Percentiles rank a stretch among this genome's conserved stretches.
These are phyloP conservation scores for Dreissena polymorpha DNA, from an alignment of 1,140 invertebrate species.

Conservation along the genomic window DNA sequence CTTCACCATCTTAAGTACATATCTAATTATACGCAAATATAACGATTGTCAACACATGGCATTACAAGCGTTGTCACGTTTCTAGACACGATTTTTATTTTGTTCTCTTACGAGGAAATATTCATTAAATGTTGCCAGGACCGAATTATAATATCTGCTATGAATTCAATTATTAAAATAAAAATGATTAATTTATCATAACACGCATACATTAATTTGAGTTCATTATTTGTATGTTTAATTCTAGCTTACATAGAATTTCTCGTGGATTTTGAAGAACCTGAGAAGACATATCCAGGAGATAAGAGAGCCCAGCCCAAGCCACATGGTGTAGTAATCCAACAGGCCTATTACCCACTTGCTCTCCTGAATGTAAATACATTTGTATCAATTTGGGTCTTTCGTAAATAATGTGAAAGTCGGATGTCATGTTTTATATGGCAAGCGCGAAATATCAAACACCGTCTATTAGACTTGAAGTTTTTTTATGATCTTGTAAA, in stretches of 20 bases:
- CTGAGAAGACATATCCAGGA: constrained; percentile 25
- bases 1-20: too few relatives aligned
- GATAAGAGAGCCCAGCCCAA: constrained; percentile 24
- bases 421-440: background rate
- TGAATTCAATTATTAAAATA: background rate
- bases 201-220: background rate
- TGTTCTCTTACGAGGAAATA: background rate
- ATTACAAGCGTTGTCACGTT: too few relatives aligned
- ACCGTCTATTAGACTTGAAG: too few relatives aligned
- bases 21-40: too few relatives aligned
- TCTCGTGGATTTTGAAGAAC: constrained; percentile 24
- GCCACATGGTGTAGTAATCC: constrained; percentile 20
- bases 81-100: too few relatives aligned
- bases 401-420: background rate
- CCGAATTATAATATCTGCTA: background rate
- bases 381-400: background rate
- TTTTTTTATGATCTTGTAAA: too few relatives aligned
- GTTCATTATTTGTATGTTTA: background rate
- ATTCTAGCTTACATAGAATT: constrained; percentile 24
- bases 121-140: background rate
- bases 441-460: background rate
- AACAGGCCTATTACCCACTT: constrained; percentile 6
- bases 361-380: background rate
- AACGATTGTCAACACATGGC: too few relatives aligned
- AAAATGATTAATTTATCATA: background rate